Percentiles rank a stretch among this genome's conserved stretches.
These are phyloP conservation scores for Erebia epiphron DNA, from an alignment of 2,888 invertebrate genomes.

Conservation along the genomic window DNA sequence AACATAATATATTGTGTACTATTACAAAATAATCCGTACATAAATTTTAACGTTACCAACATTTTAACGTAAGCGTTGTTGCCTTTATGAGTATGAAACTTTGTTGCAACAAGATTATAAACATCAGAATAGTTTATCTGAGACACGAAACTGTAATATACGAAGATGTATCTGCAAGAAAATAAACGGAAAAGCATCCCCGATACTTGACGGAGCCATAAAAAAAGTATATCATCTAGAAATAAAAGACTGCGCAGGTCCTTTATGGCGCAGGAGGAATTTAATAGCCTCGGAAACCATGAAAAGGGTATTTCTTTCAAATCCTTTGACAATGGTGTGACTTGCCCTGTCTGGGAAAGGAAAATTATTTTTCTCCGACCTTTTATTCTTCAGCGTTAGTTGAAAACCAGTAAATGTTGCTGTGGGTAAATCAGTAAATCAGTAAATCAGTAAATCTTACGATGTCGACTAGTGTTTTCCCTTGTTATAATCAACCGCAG, in stretches of 20 bases:
- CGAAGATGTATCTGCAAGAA: background rate
- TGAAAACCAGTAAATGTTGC: constrained; percentile 47
- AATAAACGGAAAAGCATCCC: constrained; percentile 3
- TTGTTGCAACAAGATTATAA: no score
- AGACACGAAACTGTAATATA: background rate
- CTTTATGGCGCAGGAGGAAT: constrained; percentile 45
- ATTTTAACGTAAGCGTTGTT: no score
- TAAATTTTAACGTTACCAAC: background rate
- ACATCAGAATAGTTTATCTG: no score
- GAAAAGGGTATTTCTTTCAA: constrained; percentile 64
- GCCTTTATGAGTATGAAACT: no score
- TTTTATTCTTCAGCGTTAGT: constrained; percentile 64
- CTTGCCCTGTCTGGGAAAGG: constrained; percentile 62
- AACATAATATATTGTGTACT: no score
- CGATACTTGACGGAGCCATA: constrained; percentile 25
- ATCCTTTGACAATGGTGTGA: constrained; percentile 75
- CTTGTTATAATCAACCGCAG: background rate
- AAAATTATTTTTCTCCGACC: constrained; percentile 73
- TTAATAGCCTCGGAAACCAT: constrained; percentile 59
- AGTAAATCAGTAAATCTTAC: constrained; percentile 26
- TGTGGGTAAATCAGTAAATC: constrained; percentile 21
- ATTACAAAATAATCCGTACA: background rate
- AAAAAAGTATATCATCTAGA: constrained; percentile 42
- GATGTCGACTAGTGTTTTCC: background rate
- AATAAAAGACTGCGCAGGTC: constrained; percentile 42